Base-by-base conservation (phyloP, 2,888 invertebrate species). In the Cremastinae sp. region DNA sequence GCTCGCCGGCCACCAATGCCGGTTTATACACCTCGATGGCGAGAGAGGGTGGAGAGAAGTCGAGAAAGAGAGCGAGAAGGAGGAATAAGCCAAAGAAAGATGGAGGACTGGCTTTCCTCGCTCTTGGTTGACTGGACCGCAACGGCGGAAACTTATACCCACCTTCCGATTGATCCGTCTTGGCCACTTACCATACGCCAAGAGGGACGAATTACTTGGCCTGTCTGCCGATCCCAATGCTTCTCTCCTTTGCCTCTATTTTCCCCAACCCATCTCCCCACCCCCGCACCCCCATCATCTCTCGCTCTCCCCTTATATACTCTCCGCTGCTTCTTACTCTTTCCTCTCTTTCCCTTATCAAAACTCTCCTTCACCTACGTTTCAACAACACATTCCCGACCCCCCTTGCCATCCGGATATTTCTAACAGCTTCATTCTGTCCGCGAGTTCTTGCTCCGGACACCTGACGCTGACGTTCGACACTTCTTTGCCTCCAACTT, bases 141-240 rank as follows among this genome's bases (percentile, higher is more conserved):
- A 87, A 86, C 88, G 85, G 83, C 86, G 85, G 88, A 88, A 88
- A 88, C 89, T 89, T 89, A 88, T 88, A 89, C 87, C 86, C 82
- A 84, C 85, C 86, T 87, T 86, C 85, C 88, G 88, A 88, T 88
- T 89, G 88, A 89, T 89, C 88, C 88, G 89, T 89, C 87, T 85
- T 82, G 85, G 85, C 86, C 86, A 86, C 86, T 87, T 88, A 88
- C 88, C 87, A 85, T 87, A 86, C 85, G 86, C 85, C 87, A 85
- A 86, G 84, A 85, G 85, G 85, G 85, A 88, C 85, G 86, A 87
- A 87, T 87, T 86, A 85, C 86, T 81, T 78, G 81, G 73, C 72
- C 76, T 76, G 74, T 28, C 79, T 79, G 79, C 79, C 81, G 84
- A 72, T 80, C 55, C 75, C 78, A 80, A 73, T 78, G 73, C 72